A percentile compares a stretch with the other conserved stretches of the same genome.
These are phyloP conservation scores for Paragorgia papillata DNA, from an alignment of 92 coral and sea anemone genomes.

Conservation along the genomic window DNA sequence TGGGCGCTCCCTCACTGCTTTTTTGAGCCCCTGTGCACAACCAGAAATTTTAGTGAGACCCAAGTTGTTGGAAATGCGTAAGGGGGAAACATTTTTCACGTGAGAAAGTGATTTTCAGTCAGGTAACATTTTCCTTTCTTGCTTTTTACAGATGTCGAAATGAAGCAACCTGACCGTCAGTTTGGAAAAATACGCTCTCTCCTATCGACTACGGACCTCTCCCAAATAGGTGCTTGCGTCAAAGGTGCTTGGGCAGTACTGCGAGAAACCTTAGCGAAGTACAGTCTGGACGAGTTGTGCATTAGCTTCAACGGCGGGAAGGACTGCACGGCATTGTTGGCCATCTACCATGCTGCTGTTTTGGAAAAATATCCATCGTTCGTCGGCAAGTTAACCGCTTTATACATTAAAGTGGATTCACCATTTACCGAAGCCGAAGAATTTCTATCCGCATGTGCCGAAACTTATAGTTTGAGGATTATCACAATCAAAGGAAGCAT, in stretches of 20 bases:
- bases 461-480: conserved; percentile 73
- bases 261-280: conserved; percentile 76
- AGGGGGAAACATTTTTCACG: too few relatives aligned
- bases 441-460: conserved; percentile 67
- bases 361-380: conserved; percentile 37
- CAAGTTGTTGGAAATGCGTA: too few relatives aligned
- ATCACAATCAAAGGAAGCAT: conserved; percentile 72
- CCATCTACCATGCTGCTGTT: conserved; percentile 72
- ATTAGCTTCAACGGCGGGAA: conserved; percentile 98
- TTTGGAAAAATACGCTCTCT: conserved; percentile 57
- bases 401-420: conserved; percentile 76
- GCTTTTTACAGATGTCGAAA: not conserved
- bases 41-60: too few relatives aligned
- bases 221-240: conserved; percentile 77
- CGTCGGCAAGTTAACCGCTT: conserved; percentile 65
- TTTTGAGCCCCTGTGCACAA: too few relatives aligned
- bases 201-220: conserved; percentile 60
- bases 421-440: conserved; percentile 93
- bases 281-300: conserved; percentile 83
- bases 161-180: not conserved
- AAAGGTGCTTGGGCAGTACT: conserved; percentile 98
- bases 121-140: not conserved
- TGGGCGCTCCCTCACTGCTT: too few relatives aligned
- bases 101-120: too few relatives aligned
- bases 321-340: conserved; percentile 88